Evolutionary conservation across 1,140 invertebrate genomes (phyloP).

Genomic region (Calephelis nemesis): DNA sequence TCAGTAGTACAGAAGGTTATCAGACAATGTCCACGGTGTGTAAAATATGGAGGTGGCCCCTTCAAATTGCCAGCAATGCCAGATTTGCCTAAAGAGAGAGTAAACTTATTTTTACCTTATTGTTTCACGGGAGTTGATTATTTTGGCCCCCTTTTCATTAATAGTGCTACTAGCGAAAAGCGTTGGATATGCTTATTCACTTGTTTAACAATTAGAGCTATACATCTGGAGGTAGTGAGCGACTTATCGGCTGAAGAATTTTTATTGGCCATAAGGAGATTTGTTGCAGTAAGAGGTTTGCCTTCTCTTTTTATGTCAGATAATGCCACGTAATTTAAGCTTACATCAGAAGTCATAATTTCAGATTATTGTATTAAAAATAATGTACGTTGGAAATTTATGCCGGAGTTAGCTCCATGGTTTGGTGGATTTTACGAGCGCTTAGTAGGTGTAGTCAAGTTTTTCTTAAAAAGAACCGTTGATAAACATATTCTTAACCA

Average conservation of each 20-base stretch:
- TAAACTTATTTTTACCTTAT: constrained; percentile 23
- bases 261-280: constrained; percentile 46
- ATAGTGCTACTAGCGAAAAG: constrained; percentile 22
- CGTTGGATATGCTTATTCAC: constrained; percentile 42
- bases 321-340: constrained; percentile 35
- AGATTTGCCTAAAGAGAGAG: not conserved
- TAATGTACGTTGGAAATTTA: constrained; percentile 30
- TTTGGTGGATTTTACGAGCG: too few relatives aligned
- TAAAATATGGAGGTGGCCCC: constrained; percentile 35
- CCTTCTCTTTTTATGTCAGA: constrained; percentile 38
- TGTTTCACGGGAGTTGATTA: constrained; percentile 31
- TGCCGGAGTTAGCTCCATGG: constrained; percentile 25
- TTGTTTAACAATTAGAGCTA: constrained; percentile 37
- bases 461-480: too few relatives aligned
- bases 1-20: constrained; percentile 26
- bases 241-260: constrained; percentile 46
- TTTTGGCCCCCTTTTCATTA: constrained; percentile 25
- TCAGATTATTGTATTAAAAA: constrained; percentile 26
- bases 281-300: constrained; percentile 48
- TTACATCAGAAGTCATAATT: constrained; percentile 27
- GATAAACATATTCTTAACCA: constrained; percentile 11
- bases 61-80: constrained; percentile 33
- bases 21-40: constrained; percentile 24
- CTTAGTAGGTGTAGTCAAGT: too few relatives aligned
- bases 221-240: constrained; percentile 47